Evolutionary conservation across 2,888 invertebrate genomes (phyloP), one percentile per base, ranked within the genome.

Genomic region (Gryllus longicercus): DNA sequence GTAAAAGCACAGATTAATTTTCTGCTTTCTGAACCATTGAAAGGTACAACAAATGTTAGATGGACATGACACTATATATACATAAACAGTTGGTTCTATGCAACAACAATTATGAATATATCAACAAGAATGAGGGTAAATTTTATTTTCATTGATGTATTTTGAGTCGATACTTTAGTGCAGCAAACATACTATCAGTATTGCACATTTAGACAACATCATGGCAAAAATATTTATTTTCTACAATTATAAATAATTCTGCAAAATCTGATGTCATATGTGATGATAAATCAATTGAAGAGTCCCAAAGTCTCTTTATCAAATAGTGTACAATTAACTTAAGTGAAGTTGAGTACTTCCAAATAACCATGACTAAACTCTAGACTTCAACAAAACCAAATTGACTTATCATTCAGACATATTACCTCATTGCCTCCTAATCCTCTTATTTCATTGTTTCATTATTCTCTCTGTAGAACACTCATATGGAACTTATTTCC

Each of bases 401-500:
- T 63, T 63, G 63, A 63, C 63, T 63, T 63, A 18, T 63, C 63
- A 63, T 14, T 14, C 16, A 63, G n/a, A 63, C 63, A 63, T 18
- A 63, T 63, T 63, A 18, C 63, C n/a, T 38, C n/a, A n/a, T 63
- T 63, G 14, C n/a, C 63, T 63, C n/a, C 63, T 63, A 21, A 76
- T 38, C 51, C 51, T 77, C 21, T 51, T 63, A 63, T n/a, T 63
- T 63, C n/a, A 63, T 63, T n/a, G 23, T 51, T 50, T 38, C 18
- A 16, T 18, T 18, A 77, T 77, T 4, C 49, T 76, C 25, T 76
- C 38, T 77, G 16, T 5, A 63, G 25, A 18, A 74, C 21, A 49
- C 74, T 79, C 75, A 11, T 79, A 25, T 11, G 50, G 38, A 38
- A n/a, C 78, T 78, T 38, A 50, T 77, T 51, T 50, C 50, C 77